Evolutionary conservation across 2,888 invertebrate genomes (phyloP).

Genomic region (Oegoconia quadripuncta): DNA sequence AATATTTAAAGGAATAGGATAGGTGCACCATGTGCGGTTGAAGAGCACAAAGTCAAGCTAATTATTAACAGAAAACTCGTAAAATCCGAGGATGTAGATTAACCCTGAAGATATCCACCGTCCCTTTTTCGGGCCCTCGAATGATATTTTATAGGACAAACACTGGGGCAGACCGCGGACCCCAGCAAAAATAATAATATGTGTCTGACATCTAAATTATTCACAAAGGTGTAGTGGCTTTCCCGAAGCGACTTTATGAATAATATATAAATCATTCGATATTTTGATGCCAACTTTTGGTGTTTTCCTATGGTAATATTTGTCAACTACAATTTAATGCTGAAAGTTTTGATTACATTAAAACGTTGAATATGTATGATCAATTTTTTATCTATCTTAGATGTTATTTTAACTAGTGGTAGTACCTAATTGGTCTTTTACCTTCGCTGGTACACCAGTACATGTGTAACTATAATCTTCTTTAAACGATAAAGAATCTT

Average conservation of each 20-base stretch:
- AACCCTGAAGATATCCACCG: constrained; percentile 22
- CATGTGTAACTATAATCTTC: no score
- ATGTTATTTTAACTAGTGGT: no score
- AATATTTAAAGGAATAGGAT: no score
- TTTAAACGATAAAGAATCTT: no score
- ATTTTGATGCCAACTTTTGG: constrained; percentile 47
- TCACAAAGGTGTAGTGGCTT: constrained; percentile 67
- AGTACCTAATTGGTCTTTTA: no score
- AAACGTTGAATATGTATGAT: not conserved
- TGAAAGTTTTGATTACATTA: constrained; percentile 10
- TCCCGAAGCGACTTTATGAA: constrained; percentile 55
- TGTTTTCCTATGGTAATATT: constrained; percentile 37
- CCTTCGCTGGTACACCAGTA: no score
- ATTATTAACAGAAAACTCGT: not conserved
- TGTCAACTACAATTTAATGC: constrained; percentile 31
- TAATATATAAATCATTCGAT: constrained; percentile 70
- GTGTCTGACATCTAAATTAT: constrained; percentile 66
- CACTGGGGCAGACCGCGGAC: constrained; percentile 42
- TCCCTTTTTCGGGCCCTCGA: constrained; percentile 39
- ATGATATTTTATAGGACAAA: constrained; percentile 65
- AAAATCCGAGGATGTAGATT: constrained; percentile 27
- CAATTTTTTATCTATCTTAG: not conserved
- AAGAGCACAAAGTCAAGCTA: no score
- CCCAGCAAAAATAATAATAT: constrained; percentile 73
- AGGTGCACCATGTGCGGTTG: no score